Evolutionary conservation across 2,797 vertebrate genomes (phyloP), one percentile per base, ranked within the genome.

Genomic region (Falco berigora): DNA sequence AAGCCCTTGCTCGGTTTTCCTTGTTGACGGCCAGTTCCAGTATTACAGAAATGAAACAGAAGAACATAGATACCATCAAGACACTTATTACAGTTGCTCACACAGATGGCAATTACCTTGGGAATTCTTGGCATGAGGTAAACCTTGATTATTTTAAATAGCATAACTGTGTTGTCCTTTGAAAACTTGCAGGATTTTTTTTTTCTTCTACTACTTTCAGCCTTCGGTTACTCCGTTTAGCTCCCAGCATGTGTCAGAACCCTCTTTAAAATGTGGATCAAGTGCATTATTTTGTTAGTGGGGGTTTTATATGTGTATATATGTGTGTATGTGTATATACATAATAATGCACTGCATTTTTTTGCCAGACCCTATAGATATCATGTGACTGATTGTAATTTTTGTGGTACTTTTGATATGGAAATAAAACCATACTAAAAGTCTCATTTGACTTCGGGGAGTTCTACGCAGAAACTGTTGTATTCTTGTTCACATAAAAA

Each of bases 41-140:
- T 97, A 99, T 99, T 93, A 98, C 99, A 12, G 99, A 99, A 96
- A 99, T 99, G 99, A 99, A 99, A 90, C 99, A 99, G 98, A 99
- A 99, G 95, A 99, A 99, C 97, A 99, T 99, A 1, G 99, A 99
- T 97, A 99, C 99, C 88, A 99, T 99, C 96, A 99, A 99, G 98
- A 99, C 99, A 8, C 99, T 99, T 58, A 99, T 99, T 97, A 99
- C 99, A 32, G 99, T 99, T 59, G 99, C 99, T 75, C 99, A 99
- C 98, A 99, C 99, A 1, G 99, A 99, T 23, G 99, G 99, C 94
- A 99, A 99, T 98, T 99, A 99, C 97, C 98, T 99, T 58, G 99
- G 99, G 71, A 99, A 99, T 97, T 99, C 99, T 89, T 99, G 99
- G 99, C 99, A 99, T 11, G 99, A 99, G 99, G 99, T 99, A 92